Percentiles rank a stretch among this genome's conserved stretches.
Conservation (phyloP, 2,797 vertebrate genomes). For the Anguilla pacifica region DNA sequence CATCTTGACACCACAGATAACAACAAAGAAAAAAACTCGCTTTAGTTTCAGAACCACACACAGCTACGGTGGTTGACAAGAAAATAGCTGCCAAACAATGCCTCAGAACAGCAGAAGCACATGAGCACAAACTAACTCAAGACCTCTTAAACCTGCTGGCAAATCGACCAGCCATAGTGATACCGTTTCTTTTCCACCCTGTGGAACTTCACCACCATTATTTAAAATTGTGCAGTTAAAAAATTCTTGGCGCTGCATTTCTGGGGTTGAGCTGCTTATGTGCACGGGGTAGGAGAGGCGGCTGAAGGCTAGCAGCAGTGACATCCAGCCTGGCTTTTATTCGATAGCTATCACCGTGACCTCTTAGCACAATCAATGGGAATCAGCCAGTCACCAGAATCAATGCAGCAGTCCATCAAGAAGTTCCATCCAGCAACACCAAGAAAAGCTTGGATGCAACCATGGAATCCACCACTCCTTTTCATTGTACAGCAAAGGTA, state of each 20-base stretch:
- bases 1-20: conserved; percentile 71
- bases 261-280: conserved; percentile 42
- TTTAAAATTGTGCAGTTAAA: not conserved
- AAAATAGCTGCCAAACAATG: not conserved
- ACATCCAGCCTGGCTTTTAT: conserved; percentile 48
- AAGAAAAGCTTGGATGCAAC: not conserved
- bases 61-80: no score
- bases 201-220: not conserved
- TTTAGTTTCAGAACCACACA: not conserved
- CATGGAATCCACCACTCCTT: not conserved
- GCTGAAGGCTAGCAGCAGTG: conserved; percentile 47
- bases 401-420: not conserved
- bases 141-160: conserved; percentile 6
- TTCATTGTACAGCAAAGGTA: not conserved
- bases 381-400: conserved; percentile 43
- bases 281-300: conserved; percentile 47
- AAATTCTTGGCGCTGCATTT: conserved; percentile 9
- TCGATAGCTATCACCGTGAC: conserved; percentile 58
- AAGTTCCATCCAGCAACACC: not conserved
- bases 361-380: conserved; percentile 61
- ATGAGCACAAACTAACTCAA: not conserved
- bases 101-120: not conserved
- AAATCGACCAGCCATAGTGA: not conserved
- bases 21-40: not conserved
- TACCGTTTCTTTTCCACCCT: not conserved